Evolutionary conservation across 2,888 invertebrate species (phyloP).

Genomic region (Cybosia mesomella): DNA sequence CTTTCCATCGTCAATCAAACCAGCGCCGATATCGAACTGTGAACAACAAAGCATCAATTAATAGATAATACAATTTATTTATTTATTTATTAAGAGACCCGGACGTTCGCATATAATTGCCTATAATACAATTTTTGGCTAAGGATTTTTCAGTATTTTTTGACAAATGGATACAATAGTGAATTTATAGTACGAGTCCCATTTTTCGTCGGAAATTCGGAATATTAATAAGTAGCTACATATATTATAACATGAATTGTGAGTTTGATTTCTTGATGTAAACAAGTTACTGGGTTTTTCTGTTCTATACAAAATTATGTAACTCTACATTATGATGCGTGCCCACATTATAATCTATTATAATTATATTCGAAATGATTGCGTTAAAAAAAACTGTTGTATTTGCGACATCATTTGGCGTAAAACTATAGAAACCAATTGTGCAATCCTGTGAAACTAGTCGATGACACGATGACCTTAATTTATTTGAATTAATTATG

Average conservation of each 20-base stretch:
- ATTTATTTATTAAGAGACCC: too few species aligned
- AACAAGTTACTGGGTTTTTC: too few species aligned
- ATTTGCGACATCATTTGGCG: conserved; percentile 32
- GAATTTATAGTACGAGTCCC: too few species aligned
- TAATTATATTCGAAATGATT: conserved; percentile 23
- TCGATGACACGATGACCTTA: conserved; percentile 23
- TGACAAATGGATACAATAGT: too few species aligned
- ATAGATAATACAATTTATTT: background rate
- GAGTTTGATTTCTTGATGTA: too few species aligned
- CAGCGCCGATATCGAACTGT: conserved; percentile 70
- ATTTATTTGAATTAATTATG: conserved; percentile 10
- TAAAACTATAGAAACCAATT: conserved; percentile 13
- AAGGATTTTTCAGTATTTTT: too few species aligned
- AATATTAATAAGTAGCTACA: too few species aligned
- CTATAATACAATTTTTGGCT: too few species aligned
- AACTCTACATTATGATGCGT: background rate
- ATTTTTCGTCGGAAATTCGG: too few species aligned
- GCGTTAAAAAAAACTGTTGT: conserved; percentile 11
- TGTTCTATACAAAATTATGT: conserved; percentile 4
- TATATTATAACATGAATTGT: too few species aligned
- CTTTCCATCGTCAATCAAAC: conserved; percentile 61
- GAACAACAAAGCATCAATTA: conserved; percentile 26
- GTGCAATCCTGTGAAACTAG: conserved; percentile 16
- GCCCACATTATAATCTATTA: conserved; percentile 1
- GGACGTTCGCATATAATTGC: too few species aligned